phyloP scores from a whole-genome alignment of 2,797 vertebrate genomes.

The Oryzias sinensis region DNA sequence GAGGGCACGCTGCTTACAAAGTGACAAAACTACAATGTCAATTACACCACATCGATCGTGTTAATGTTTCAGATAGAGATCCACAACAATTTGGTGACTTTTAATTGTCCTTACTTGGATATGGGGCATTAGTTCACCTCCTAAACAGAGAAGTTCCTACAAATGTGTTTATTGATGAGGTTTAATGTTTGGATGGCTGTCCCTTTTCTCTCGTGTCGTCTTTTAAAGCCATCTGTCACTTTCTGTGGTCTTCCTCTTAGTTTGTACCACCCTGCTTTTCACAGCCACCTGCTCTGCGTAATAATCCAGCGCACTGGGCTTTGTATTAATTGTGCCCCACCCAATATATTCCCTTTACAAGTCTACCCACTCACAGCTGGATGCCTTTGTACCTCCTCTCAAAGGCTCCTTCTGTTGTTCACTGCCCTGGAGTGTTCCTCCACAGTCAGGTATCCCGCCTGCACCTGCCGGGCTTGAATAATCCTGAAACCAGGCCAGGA shows the following conservation, averaged over 20 bases:
- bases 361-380: constrained; percentile 45
- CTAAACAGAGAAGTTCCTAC: too few relatives aligned
- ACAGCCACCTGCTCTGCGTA: constrained; percentile 57
- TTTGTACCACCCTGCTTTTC: constrained; percentile 22
- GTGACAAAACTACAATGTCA: constrained; percentile 9
- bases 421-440: constrained; percentile 28
- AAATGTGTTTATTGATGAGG: too few relatives aligned
- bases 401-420: constrained; percentile 16
- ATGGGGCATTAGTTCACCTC: too few relatives aligned
- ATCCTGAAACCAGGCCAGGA: constrained; percentile 31
- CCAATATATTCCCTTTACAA: constrained; percentile 21
- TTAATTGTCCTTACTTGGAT: too few relatives aligned
- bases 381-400: constrained; percentile 43
- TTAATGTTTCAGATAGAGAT: too few relatives aligned
- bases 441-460: constrained; percentile 40
- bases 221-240: constrained; percentile 52
- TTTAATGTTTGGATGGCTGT: too few relatives aligned
- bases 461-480: constrained; percentile 41
- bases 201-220: too few relatives aligned
- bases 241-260: constrained; percentile 27
- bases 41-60: neutral
- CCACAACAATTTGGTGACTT: too few relatives aligned
- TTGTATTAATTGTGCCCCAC: constrained; percentile 47
- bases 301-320: constrained; percentile 41
- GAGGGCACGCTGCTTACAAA: neutral